These are phyloP conservation scores for Leptodactylus fuscus DNA, from an alignment of 2,113 vertebrate genomes.

Conservation along the genomic window DNA sequence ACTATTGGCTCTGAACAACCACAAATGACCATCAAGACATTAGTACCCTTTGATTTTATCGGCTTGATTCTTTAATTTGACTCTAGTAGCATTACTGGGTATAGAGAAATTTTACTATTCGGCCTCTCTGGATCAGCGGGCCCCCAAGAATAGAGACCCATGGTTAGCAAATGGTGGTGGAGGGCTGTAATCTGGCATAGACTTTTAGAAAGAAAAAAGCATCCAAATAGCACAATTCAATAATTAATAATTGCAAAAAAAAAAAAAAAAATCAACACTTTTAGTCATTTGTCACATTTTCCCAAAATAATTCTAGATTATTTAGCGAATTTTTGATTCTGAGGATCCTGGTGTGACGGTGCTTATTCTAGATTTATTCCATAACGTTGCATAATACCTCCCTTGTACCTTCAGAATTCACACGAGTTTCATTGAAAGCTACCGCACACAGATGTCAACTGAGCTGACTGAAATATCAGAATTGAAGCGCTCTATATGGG, in stretches of 20 bases:
- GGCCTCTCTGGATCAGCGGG: too few relatives aligned
- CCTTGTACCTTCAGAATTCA: background rate
- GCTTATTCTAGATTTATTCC: background rate
- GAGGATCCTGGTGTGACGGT: background rate
- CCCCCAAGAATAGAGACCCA: background rate
- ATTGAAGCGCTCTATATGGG: conserved; percentile 16
- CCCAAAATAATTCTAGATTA: too few relatives aligned
- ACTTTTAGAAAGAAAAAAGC: background rate
- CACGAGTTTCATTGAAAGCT: background rate
- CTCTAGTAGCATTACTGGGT: too few relatives aligned
- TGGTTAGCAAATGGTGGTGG: background rate
- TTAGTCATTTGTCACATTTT: too few relatives aligned
- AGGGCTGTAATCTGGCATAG: background rate
- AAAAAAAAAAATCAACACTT: background rate
- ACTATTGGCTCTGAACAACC: too few relatives aligned
- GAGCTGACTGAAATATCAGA: background rate
- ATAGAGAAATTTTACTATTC: too few relatives aligned
- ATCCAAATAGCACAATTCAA: background rate
- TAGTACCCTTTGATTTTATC: too few relatives aligned
- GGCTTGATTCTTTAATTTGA: too few relatives aligned
- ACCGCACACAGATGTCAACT: background rate
- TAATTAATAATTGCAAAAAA: background rate
- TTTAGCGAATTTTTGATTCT: too few relatives aligned
- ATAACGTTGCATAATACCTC: background rate
- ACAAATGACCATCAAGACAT: too few relatives aligned